Evolutionary conservation across 2,888 invertebrate genomes (phyloP), one percentile per base, ranked within the genome.

Genomic region (Halictus quadricinctus): DNA sequence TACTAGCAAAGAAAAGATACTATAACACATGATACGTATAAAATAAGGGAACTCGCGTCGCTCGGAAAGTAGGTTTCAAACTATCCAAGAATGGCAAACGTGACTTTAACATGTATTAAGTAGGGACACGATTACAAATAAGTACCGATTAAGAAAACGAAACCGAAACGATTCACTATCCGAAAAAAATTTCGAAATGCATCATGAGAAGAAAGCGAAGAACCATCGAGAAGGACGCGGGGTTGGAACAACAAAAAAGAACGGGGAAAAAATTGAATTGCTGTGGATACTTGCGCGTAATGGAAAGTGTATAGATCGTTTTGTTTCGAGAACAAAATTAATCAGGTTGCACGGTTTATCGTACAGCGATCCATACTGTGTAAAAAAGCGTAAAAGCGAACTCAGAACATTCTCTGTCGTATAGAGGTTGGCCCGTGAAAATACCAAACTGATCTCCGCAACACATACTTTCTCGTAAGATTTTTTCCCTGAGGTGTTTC

Each of bases 371-470:
- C 46, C 76, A 21, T 25, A 46, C 21, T 72, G 64, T 72, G 50
- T 8, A 78, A 50, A 78, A 13, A 60, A 60, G 41, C 72, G 54
- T 58, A 41, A 69, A 74, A 82, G 75, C 36, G 58, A 36, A 54
- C 18, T 76, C 64, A 50, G 48, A 50, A 76, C 60, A 75, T 72
- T 72, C n/a, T 81, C 29, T 81, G 60, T 83, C 64, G 25, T 58
- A 64, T 48, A 76, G 58, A 60, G 70, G 25, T 81, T 81, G 21
- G 21, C 50, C 75, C 50, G 81, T 75, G 36, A 81, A 83, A 82
- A 69, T 21, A 69, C 64, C 48, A 64, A 72, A 72, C 72, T 80
- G 76, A 82, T 60, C n/a, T 76, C 80, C 43, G 43, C 43, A 64
- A 72, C 29, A 13, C 21, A 58, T 25, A 76, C 76, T 77, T 76